A percentile compares a stretch with the other conserved stretches of the same genome.
phyloP scores from a whole-genome alignment of 2,888 invertebrate species.

The Cremastinae sp. region DNA sequence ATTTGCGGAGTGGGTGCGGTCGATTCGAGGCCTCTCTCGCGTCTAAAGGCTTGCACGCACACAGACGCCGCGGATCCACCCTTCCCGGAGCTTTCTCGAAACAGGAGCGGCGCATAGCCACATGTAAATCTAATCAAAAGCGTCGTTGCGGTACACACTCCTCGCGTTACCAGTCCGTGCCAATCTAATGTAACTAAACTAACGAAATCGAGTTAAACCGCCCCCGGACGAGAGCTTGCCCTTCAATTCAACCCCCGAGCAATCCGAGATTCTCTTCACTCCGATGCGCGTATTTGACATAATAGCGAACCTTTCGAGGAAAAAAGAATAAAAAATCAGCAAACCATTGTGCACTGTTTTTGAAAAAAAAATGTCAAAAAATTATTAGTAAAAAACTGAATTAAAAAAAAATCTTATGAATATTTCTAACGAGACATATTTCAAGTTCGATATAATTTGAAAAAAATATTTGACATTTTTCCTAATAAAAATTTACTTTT shows the following conservation, averaged over 20 bases:
- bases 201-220: constrained; percentile 79
- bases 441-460: too few species aligned
- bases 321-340: constrained; percentile 4
- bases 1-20: constrained; percentile 69
- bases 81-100: constrained; percentile 50
- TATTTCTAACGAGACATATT: too few species aligned
- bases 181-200: constrained; percentile 78
- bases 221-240: constrained; percentile 62
- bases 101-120: constrained; percentile 65
- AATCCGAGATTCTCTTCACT: constrained; percentile 50
- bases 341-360: not conserved
- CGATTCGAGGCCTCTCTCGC: constrained; percentile 60
- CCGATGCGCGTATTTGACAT: constrained; percentile 16
- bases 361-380: not conserved
- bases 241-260: constrained; percentile 56
- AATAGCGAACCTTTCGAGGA: constrained; percentile 31
- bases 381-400: too few species aligned
- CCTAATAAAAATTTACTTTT: too few species aligned
- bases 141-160: constrained; percentile 72
- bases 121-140: constrained; percentile 80
- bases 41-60: constrained; percentile 70
- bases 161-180: constrained; percentile 75
- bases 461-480: too few species aligned
- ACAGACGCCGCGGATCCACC: constrained; percentile 53
- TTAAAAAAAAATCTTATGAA: too few species aligned